Evolutionary conservation across 53 echinoderm and acorn worm genomes (phyloP).

Genomic region (Holothuria leucospilota): DNA sequence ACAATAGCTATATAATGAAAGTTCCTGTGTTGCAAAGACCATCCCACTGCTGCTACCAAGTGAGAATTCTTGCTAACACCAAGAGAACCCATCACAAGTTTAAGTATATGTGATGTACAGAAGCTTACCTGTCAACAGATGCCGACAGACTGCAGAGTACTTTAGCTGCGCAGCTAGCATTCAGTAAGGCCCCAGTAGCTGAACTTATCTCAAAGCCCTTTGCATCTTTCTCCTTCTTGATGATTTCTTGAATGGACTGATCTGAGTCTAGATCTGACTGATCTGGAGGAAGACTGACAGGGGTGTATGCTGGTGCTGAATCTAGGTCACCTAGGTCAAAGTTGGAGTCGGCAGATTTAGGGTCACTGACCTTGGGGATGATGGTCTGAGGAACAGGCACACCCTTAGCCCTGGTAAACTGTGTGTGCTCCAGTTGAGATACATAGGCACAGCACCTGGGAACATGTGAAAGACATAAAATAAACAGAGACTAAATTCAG

Average conservation of each 20-base stretch:
- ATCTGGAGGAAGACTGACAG: conserved; percentile 43
- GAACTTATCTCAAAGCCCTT: conserved; percentile 94
- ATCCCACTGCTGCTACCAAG: too few relatives aligned
- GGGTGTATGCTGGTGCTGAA: conserved; percentile 45
- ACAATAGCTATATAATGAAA: too few relatives aligned
- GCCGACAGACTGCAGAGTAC: conserved; percentile 93
- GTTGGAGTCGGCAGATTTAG: conserved; percentile 43
- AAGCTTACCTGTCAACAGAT: conserved; percentile 88
- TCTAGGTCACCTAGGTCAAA: conserved; percentile 81
- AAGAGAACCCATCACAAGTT: too few relatives aligned
- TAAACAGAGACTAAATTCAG: neutral
- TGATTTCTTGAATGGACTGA: conserved; percentile 78
- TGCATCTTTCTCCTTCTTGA: conserved; percentile 86
- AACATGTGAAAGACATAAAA: neutral
- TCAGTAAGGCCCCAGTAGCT: conserved; percentile 89
- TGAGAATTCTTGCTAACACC: too few relatives aligned
- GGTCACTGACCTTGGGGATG: conserved; percentile 75
- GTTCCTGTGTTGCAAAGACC: too few relatives aligned
- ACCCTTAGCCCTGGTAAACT: conserved; percentile 85
- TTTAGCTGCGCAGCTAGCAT: conserved; percentile 85
- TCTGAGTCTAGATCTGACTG: conserved; percentile 23
- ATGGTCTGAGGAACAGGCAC: conserved; percentile 62
- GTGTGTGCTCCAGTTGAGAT: conserved; percentile 97
- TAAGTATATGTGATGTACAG: too few relatives aligned
- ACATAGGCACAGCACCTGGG: conserved; percentile 97